phyloP scores from a whole-genome alignment of 2,888 invertebrate species.

The Philonicus albiceps region DNA sequence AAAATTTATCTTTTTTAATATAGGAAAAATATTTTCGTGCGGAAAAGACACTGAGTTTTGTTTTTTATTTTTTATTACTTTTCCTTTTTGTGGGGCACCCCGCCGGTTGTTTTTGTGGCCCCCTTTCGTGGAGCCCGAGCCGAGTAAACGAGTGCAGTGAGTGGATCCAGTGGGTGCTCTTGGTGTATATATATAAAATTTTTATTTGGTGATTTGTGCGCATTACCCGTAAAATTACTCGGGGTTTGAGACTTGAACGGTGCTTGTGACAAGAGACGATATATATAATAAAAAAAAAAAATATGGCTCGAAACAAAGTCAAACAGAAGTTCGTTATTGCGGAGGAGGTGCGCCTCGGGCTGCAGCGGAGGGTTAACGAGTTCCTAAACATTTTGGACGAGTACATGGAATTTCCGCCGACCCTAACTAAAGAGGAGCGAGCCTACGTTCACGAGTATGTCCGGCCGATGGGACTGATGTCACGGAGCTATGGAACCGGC shows the following conservation, averaged over 20 bases:
- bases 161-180: background rate
- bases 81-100: too few relatives aligned
- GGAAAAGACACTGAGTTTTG: too few relatives aligned
- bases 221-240: background rate
- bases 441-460: constrained; percentile 30
- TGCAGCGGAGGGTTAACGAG: background rate
- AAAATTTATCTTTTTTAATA: too few relatives aligned
- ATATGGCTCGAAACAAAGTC: background rate
- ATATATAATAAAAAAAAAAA: background rate
- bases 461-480: background rate
- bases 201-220: background rate
- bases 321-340: background rate
- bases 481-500: background rate
- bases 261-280: background rate
- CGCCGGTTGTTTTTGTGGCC: background rate
- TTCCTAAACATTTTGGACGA: background rate
- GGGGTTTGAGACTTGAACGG: background rate
- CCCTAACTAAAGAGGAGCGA: background rate
- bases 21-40: too few relatives aligned
- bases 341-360: background rate
- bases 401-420: background rate
- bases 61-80: too few relatives aligned
- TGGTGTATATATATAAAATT: background rate
- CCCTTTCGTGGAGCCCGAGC: background rate
- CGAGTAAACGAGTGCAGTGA: background rate